Evolutionary conservation across 2,888 invertebrate genomes (phyloP), one percentile per base, ranked within the genome.

Genomic region (Amaurobius ferox): DNA sequence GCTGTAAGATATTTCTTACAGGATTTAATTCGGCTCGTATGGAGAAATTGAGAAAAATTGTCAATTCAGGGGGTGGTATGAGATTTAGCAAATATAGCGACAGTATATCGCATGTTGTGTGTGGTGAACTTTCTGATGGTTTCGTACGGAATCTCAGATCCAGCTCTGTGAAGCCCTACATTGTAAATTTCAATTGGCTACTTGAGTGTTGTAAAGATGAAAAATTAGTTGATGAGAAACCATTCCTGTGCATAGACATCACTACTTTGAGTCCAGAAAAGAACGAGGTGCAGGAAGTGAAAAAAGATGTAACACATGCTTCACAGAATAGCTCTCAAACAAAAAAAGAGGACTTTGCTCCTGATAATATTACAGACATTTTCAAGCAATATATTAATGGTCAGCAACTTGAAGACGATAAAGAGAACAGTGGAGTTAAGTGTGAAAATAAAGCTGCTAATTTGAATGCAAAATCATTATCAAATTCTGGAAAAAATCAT

Each of bases 1-100:
- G 97, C 70, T 97, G 96, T 90, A 95, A 95, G 94, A 93, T 96
- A 61, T 95, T 94, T 90, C 90, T 95, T 40, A 93, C 94, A 88
- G 96, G 95, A 6, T 95, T 95, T 90, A 91, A 91, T n/a, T 87
- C 91, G 0, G 92, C 92, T 48, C 93, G 94, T 83, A 91, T 93
- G 16, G 95, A 95, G 88, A 95, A 95, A 91, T 90, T 96, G 3
- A 93, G 94, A 87, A 91, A 90, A 89, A 93, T 96, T 68, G 91
- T 96, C 26, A 95, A 95, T 90, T 93, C 94, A 6, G 95, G 95
- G 73, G 96, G 97, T n/a, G 97, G 96, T 30, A 95, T 95, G 23
- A 93, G 97, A 76, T 94, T 95, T 90, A 95, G 95, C 90, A 93
- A 94, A 74, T 93, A 96, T 55, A 94, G 94, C 89, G 95, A 95